Conservation (phyloP, 2,888 invertebrate species). For the Rhagonycha fulva region DNA sequence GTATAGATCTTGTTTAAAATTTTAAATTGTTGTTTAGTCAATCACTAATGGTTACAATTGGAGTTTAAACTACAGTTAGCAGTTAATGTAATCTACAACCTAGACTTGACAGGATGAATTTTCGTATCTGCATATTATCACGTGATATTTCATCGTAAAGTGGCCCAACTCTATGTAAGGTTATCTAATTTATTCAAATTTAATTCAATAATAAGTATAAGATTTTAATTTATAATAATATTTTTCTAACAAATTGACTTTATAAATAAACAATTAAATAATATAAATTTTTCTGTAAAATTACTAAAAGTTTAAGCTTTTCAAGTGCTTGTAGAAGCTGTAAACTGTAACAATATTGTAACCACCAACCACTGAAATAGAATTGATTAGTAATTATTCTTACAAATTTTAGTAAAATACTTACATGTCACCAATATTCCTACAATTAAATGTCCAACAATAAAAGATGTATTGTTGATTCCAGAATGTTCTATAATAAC, state of each 20-base stretch:
- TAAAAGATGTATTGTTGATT: constrained; percentile 42
- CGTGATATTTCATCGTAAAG: too few relatives aligned
- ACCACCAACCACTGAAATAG: constrained; percentile 46
- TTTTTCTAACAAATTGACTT: neutral
- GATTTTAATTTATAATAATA: neutral
- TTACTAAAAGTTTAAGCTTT: constrained; percentile 49
- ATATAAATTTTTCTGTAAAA: neutral
- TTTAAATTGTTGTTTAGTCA: too few relatives aligned
- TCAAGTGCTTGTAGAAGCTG: constrained; percentile 48
- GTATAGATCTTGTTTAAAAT: too few relatives aligned
- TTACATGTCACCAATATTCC: constrained; percentile 44
- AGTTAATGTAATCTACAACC: too few relatives aligned
- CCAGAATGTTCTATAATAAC: constrained; percentile 46
- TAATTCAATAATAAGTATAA: neutral
- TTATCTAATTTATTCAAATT: neutral
- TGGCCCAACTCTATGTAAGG: too few relatives aligned
- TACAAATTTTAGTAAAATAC: constrained; percentile 30
- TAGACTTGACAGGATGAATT: too few relatives aligned
- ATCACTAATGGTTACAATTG: too few relatives aligned
- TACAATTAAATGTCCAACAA: constrained; percentile 46
- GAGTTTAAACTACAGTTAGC: too few relatives aligned
- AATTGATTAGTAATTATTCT: constrained; percentile 23
- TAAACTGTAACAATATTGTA: constrained; percentile 48
- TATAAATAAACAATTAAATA: neutral
- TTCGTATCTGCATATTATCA: too few relatives aligned